Percentiles rank a stretch among this genome's conserved stretches.
Conservation (phyloP, 2,888 invertebrate genomes). For the Seira sanloemensis region DNA sequence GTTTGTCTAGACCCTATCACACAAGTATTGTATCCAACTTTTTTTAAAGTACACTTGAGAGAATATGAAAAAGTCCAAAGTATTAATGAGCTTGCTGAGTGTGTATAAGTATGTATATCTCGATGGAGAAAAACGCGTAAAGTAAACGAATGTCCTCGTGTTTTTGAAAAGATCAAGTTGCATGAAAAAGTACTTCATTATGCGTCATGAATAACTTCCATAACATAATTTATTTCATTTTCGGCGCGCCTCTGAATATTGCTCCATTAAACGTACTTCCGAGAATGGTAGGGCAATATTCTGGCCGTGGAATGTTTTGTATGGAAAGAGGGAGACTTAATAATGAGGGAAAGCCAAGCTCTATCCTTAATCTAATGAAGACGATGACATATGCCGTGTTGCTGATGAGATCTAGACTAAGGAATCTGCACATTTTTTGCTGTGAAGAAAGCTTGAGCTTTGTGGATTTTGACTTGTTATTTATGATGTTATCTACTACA, state of each 20-base stretch:
- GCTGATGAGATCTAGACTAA: constrained; percentile 5
- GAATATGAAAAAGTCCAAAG: constrained; percentile 32
- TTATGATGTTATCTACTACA: background rate
- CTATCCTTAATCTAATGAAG: constrained; percentile 27
- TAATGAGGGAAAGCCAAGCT: background rate
- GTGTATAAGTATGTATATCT: constrained; percentile 28
- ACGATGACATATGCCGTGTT: constrained; percentile 29
- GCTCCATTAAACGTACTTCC: background rate
- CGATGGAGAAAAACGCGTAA: constrained; percentile 48
- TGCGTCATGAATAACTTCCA: constrained; percentile 21
- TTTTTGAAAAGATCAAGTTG: constrained; percentile 35
- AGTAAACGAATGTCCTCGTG: constrained; percentile 38
- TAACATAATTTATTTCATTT: constrained; percentile 32
- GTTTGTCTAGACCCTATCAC: constrained; percentile 11
- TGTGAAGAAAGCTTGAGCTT: background rate
- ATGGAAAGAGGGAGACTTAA: background rate
- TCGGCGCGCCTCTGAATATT: background rate
- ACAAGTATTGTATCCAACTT: background rate
- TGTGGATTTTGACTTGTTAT: background rate
- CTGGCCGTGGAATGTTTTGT: background rate
- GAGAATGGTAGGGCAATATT: background rate
- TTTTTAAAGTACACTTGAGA: background rate
- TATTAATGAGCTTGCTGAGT: constrained; percentile 31
- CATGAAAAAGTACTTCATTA: constrained; percentile 41
- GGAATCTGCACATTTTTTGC: constrained; percentile 10